These are phyloP conservation scores for Amphimallon solstitiale DNA, from an alignment of 2,888 invertebrate genomes.

Conservation along the genomic window DNA sequence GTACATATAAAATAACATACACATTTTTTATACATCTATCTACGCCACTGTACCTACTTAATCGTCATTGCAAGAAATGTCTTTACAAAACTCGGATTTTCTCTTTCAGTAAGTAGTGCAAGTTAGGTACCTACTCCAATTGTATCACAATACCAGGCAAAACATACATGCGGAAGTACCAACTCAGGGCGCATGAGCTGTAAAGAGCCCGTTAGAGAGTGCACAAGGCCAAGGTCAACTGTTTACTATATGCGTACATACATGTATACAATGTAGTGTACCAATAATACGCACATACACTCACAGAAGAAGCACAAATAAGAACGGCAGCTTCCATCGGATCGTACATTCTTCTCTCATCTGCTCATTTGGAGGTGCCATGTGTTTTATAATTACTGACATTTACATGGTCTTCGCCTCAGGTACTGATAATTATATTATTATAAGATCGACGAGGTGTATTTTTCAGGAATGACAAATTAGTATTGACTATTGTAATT, in stretches of 20 bases:
- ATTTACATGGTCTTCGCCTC: slow-evolving; percentile 12
- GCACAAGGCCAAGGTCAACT: slow-evolving; percentile 50
- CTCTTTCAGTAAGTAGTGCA: neutral
- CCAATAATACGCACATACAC: too few relatives aligned
- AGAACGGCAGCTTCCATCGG: neutral
- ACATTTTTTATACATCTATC: too few relatives aligned
- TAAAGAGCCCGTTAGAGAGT: slow-evolving; percentile 41
- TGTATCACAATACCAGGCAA: slow-evolving; percentile 20
- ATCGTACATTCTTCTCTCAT: slow-evolving; percentile 18
- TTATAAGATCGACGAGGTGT: slow-evolving; percentile 15
- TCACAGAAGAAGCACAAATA: too few relatives aligned
- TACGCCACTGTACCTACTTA: too few relatives aligned
- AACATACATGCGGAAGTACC: slow-evolving; percentile 44
- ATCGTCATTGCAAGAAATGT: too few relatives aligned
- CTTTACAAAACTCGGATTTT: neutral
- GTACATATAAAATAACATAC: too few relatives aligned
- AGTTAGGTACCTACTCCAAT: slow-evolving; percentile 19
- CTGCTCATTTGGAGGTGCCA: slow-evolving; percentile 12
- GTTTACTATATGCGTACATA: slow-evolving; percentile 1
- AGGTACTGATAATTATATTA: slow-evolving; percentile 9
- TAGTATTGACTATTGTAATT: neutral
- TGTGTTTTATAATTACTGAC: slow-evolving; percentile 30
- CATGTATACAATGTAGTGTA: neutral
- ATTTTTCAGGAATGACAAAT: slow-evolving; percentile 31
- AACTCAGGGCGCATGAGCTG: slow-evolving; percentile 41